Conservation (phyloP, 2,888 invertebrate species). For the Teinopalpus imperialis region DNA sequence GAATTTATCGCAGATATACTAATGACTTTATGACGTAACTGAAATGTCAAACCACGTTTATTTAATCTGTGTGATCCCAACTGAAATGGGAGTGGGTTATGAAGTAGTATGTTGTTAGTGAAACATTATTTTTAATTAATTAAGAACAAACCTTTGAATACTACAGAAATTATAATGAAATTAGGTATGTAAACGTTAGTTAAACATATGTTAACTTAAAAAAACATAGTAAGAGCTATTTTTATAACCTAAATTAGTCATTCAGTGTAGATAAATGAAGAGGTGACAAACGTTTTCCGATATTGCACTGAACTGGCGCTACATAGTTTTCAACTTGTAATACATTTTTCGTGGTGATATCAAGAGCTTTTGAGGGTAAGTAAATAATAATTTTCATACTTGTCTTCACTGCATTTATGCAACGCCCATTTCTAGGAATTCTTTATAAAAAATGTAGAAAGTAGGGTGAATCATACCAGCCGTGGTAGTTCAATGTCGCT, state of each 20-base stretch:
- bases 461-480: slow-evolving; percentile 12
- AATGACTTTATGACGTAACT: slow-evolving; percentile 11
- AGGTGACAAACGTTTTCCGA: slow-evolving; percentile 55
- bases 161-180: slow-evolving; percentile 13
- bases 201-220: slow-evolving; percentile 15
- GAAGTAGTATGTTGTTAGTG: slow-evolving; percentile 20
- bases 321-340: slow-evolving; percentile 30
- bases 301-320: slow-evolving; percentile 36
- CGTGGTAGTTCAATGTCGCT: background rate
- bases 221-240: slow-evolving; percentile 46
- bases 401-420: slow-evolving; percentile 8
- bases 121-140: slow-evolving; percentile 15
- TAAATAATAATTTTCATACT: slow-evolving; percentile 17
- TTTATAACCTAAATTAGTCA: slow-evolving; percentile 71
- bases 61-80: slow-evolving; percentile 21
- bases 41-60: slow-evolving; percentile 13
- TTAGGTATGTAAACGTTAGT: slow-evolving; percentile 16
- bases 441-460: slow-evolving; percentile 24
- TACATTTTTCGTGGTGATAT: slow-evolving; percentile 32
- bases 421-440: slow-evolving; percentile 21
- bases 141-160: slow-evolving; percentile 2
- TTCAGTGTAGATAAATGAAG: slow-evolving; percentile 48
- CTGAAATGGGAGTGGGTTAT: slow-evolving; percentile 17
- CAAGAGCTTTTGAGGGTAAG: slow-evolving; percentile 27
- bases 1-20: too few species aligned